These are phyloP conservation scores for Liparis tanakae DNA, from an alignment of 2,797 vertebrate species.

Conservation along the genomic window DNA sequence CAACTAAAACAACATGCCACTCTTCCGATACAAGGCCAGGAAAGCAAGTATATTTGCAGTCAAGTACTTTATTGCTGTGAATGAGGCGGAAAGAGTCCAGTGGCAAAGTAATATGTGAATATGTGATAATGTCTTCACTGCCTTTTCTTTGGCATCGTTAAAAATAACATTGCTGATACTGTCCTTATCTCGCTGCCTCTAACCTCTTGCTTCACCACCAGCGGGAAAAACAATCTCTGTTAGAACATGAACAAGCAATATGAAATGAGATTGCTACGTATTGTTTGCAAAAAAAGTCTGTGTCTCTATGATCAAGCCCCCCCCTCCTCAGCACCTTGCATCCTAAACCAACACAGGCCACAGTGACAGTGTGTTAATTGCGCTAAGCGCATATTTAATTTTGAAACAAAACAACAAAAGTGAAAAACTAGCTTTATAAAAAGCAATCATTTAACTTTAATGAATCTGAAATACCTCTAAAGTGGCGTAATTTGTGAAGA, in stretches of 20 bases:
- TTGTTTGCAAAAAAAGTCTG: constrained; percentile 38
- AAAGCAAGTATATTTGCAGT: constrained; percentile 20
- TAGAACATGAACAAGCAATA: constrained; percentile 35
- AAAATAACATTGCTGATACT: constrained; percentile 36
- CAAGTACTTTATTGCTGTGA: constrained; percentile 11
- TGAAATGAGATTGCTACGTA: constrained; percentile 38
- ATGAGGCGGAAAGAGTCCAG: constrained; percentile 13
- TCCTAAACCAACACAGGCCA: constrained; percentile 29
- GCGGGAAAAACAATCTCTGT: constrained; percentile 43
- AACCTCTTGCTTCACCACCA: constrained; percentile 23
- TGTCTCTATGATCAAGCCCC: constrained; percentile 33
- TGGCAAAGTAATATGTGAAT: constrained; percentile 15
- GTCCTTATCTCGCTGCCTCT: constrained; percentile 39
- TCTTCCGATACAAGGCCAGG: background rate
- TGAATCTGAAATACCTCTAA: too few relatives aligned
- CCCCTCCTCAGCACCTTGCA: constrained; percentile 20
- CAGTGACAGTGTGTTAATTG: background rate
- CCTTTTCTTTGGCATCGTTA: constrained; percentile 26
- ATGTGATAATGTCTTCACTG: constrained; percentile 36
- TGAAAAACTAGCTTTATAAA: too few relatives aligned
- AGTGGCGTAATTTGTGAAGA: too few relatives aligned
- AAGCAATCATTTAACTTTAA: too few relatives aligned
- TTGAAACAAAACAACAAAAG: too few relatives aligned
- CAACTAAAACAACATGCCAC: background rate
- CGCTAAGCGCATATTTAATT: too few relatives aligned